These are phyloP conservation scores for Helarctos malayanus DNA, from an alignment of 2,797 vertebrate genomes.

Conservation along the genomic window DNA sequence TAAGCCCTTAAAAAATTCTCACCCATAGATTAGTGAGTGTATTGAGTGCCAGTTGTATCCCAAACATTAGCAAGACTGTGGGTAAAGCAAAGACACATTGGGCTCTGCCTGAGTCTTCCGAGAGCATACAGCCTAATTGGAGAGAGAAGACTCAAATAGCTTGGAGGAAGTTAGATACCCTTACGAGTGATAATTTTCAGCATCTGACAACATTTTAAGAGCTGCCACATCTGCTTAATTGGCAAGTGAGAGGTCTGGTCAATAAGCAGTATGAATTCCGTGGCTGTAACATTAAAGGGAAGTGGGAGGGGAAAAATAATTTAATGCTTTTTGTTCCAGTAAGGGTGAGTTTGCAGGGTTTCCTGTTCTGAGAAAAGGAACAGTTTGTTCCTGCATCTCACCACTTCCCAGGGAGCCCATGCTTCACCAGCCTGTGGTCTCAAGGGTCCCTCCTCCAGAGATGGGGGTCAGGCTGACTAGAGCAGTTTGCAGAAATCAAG, in stretches of 20 bases:
- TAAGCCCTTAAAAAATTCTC: not conserved
- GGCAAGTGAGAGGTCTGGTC: not conserved
- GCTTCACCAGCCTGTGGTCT: slow-evolving; percentile 69
- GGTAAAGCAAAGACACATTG: not conserved
- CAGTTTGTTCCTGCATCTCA: slow-evolving; percentile 45
- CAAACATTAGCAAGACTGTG: slow-evolving; percentile 23
- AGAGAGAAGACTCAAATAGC: not conserved
- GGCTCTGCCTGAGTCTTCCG: not conserved
- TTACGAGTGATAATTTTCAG: not conserved
- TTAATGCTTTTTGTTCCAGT: slow-evolving; percentile 17
- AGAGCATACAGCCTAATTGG: not conserved
- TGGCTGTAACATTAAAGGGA: not conserved
- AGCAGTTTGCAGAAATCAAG: slow-evolving; percentile 72
- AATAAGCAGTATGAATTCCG: not conserved
- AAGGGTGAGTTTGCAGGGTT: not conserved
- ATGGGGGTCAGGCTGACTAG: slow-evolving; percentile 57
- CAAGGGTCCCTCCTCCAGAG: slow-evolving; percentile 73
- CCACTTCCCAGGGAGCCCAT: slow-evolving; percentile 46
- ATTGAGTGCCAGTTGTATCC: not conserved
- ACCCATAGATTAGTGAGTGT: not conserved
- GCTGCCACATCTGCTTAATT: not conserved
- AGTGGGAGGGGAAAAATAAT: not conserved
- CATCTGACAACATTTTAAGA: not conserved
- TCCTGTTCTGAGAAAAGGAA: slow-evolving; percentile 27
- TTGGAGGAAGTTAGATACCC: not conserved